A percentile compares a stretch with the other conserved stretches of the same genome.
These are phyloP conservation scores for Ramphastos sulfuratus DNA, from an alignment of 2,113 vertebrate genomes.

Conservation along the genomic window DNA sequence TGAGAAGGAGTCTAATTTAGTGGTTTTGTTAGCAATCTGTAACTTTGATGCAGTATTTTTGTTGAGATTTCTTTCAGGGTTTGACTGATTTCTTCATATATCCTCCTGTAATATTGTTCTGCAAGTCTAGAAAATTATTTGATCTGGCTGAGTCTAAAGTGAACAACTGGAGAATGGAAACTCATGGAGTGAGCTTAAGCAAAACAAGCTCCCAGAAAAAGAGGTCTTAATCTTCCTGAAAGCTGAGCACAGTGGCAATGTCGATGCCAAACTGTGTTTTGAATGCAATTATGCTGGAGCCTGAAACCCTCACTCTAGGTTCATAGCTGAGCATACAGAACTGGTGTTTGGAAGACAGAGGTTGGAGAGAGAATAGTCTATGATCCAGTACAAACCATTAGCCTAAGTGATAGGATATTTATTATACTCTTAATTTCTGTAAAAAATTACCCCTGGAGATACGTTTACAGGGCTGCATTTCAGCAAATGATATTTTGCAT, in stretches of 20 bases:
- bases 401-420: background rate
- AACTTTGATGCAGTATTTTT: rapidly evolving
- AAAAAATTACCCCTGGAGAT: background rate
- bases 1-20: background rate
- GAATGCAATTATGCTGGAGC: background rate
- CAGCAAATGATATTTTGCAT: background rate
- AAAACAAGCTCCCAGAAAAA: background rate
- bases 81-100: background rate
- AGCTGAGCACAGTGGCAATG: background rate
- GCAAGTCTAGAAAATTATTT: background rate
- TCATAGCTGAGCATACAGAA: rapidly evolving
- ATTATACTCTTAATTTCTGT: background rate
- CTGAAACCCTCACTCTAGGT: background rate
- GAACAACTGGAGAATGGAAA: background rate
- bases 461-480: background rate
- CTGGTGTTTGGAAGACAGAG: background rate
- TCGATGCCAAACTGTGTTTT: background rate
- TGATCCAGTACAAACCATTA: background rate
- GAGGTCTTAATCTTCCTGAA: background rate
- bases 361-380: background rate
- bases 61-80: background rate
- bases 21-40: background rate
- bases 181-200: background rate
- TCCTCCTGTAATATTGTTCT: background rate
- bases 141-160: background rate